A percentile compares a stretch with the other conserved stretches of the same genome.
Conservation (phyloP, 2,113 vertebrate species). For the Ptilorrhoa leucosticta region DNA sequence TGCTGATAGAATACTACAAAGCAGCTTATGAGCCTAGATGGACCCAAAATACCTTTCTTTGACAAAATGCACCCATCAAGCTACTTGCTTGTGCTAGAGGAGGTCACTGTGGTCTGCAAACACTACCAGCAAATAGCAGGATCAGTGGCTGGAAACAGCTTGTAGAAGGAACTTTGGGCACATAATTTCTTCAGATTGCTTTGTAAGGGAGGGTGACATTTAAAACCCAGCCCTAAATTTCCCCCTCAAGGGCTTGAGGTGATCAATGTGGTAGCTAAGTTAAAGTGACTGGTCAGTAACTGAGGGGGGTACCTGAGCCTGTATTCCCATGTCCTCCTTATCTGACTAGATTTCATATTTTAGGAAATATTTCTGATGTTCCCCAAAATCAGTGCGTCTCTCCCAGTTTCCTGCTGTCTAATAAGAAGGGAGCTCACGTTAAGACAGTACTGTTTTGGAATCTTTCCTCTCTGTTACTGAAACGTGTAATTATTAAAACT, state of each 20-base stretch:
- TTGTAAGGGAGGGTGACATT: neutral
- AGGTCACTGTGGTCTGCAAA: neutral
- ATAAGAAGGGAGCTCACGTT: neutral
- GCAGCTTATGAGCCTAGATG: neutral
- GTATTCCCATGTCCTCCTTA: neutral
- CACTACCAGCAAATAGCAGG: neutral
- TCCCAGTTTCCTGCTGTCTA: neutral
- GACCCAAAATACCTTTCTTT: neutral
- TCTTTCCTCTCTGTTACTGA: neutral
- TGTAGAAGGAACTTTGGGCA: neutral
- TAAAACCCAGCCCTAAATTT: neutral
- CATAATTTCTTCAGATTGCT: neutral
- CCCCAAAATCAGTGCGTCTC: neutral
- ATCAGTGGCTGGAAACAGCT: neutral
- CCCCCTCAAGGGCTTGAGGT: neutral
- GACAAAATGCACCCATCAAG: neutral
- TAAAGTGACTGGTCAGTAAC: neutral
- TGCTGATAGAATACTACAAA: neutral
- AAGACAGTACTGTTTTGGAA: neutral
- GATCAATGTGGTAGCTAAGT: neutral
- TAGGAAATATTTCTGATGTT: neutral
- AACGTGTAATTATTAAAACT: neutral
- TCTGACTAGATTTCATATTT: neutral
- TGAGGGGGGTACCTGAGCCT: neutral
- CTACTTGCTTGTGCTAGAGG: neutral